Conservation (phyloP, 1,140 invertebrate species). For the Bombus confusus region DNA sequence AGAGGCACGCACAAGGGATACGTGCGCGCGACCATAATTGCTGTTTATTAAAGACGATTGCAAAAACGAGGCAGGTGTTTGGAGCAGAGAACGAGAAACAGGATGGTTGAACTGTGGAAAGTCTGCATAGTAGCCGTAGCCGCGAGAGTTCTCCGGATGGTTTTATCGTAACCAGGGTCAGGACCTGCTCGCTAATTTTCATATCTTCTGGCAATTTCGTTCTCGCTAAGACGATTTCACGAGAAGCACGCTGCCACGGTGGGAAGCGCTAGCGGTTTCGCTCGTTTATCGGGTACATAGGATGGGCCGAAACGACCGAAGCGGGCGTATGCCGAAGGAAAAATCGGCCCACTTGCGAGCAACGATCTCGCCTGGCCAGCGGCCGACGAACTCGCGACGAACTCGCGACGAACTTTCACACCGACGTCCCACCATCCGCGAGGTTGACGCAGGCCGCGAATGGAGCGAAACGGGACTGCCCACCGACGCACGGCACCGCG, state of each 20-base stretch:
- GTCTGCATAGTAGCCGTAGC: conserved; percentile 26
- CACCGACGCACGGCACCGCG: conserved; percentile 54
- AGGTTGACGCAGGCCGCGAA: conserved; percentile 32
- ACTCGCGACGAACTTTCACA: conserved; percentile 25
- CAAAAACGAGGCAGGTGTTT: conserved; percentile 66
- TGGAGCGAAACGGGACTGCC: conserved; percentile 40
- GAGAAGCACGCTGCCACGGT: too few species aligned
- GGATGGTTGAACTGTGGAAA: conserved; percentile 25
- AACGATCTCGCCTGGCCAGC: neutral
- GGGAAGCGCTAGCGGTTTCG: too few species aligned
- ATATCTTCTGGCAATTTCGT: conserved; percentile 59
- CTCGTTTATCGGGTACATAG: too few species aligned
- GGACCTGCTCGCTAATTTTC: conserved; percentile 53
- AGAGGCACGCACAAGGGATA: conserved; percentile 11
- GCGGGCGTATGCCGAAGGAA: conserved; percentile 10
- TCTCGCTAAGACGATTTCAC: neutral
- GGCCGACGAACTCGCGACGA: conserved; percentile 10
- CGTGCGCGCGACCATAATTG: conserved; percentile 56
- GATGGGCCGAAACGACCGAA: too few species aligned
- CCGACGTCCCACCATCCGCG: conserved; percentile 27
- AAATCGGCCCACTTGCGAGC: conserved; percentile 16
- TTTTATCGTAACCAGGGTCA: conserved; percentile 30
- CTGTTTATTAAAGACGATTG: conserved; percentile 69
- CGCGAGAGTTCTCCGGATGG: conserved; percentile 16
- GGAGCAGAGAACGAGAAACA: neutral